Base-by-base conservation (phyloP, 2,797 vertebrate genomes). In the Sebastes variabilis region DNA sequence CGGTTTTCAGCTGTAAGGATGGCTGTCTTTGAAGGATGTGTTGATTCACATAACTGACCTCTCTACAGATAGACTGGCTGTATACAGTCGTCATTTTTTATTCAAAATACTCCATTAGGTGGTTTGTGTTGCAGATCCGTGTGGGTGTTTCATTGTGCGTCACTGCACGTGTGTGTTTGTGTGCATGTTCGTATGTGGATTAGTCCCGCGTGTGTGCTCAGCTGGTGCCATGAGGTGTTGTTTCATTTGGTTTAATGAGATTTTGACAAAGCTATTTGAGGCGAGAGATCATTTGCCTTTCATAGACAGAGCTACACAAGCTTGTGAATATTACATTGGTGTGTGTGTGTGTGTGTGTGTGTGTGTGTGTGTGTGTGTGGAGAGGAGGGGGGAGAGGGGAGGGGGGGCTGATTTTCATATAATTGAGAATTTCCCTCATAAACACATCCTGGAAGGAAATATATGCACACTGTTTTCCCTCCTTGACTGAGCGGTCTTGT, bases 161-260 rank as follows among this genome's bases (percentile, higher is more conserved):
- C 79, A 79, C 22, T 61, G 68, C 64, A 8, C 36, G 79, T 77
- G 85, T 80, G 88, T 76, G 88, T 71, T 83, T 79, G 49, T 10
- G 12, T 61, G 87, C 79, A 80, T 90, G 80, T 64, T 80, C 67
- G 74, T 83, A 27, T 79, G 85, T 86, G 91, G 86, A 92, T 94
- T 93, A 93, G 79, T 89, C 65, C 64, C 80, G 81, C 34, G 29
- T 82, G 89, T 92, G 93, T 91, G 94, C 94, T 95, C 95, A 96
- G 95, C 95, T 96, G 95, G 94, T 91, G 78, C 82, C 69, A 82
- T 25, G 77, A 90, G 92, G 77, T 87, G 88, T 90, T 90, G 89
- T 95, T 96, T 95, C 92, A 94, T 96, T 95, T 93, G 91, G 75
- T 91, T 93, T 95, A 95, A 96, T 95, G 93, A 96, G 94, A 94